Evolutionary conservation across 2,888 invertebrate genomes (phyloP).

Genomic region (Baronia brevicornis): DNA sequence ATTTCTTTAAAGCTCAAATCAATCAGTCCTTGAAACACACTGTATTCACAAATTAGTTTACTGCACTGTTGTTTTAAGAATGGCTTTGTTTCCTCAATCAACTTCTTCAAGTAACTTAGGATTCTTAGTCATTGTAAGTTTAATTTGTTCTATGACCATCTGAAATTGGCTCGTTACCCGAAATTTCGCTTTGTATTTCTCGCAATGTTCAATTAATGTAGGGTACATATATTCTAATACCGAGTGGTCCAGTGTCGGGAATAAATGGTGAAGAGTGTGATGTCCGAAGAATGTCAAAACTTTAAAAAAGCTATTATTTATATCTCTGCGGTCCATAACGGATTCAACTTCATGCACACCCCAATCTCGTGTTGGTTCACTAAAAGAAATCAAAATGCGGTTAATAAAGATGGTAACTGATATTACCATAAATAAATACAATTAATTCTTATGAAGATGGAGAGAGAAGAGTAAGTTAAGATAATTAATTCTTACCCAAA

Average conservation of each 20-base stretch:
- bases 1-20: too few species aligned
- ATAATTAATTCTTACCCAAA: too few species aligned
- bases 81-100: too few species aligned
- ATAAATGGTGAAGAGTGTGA: slow-evolving; percentile 85
- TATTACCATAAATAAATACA: too few species aligned
- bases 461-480: too few species aligned
- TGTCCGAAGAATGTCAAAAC: slow-evolving; percentile 84
- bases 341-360: slow-evolving; percentile 85
- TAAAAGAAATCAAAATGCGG: too few species aligned
- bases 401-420: too few species aligned
- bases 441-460: too few species aligned
- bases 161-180: slow-evolving; percentile 45
- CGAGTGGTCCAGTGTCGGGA: slow-evolving; percentile 86
- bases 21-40: too few species aligned
- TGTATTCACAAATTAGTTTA: too few species aligned
- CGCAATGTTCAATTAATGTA: slow-evolving; percentile 74
- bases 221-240: slow-evolving; percentile 79
- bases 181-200: slow-evolving; percentile 76
- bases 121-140: slow-evolving; percentile 38
- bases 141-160: slow-evolving; percentile 48
- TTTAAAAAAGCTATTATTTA: slow-evolving; percentile 78
- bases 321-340: slow-evolving; percentile 81
- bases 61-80: too few species aligned
- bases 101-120: too few species aligned
- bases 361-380: slow-evolving; percentile 78